phyloP scores from a whole-genome alignment of 2,113 vertebrate species.

The Heptranchias perlo region DNA sequence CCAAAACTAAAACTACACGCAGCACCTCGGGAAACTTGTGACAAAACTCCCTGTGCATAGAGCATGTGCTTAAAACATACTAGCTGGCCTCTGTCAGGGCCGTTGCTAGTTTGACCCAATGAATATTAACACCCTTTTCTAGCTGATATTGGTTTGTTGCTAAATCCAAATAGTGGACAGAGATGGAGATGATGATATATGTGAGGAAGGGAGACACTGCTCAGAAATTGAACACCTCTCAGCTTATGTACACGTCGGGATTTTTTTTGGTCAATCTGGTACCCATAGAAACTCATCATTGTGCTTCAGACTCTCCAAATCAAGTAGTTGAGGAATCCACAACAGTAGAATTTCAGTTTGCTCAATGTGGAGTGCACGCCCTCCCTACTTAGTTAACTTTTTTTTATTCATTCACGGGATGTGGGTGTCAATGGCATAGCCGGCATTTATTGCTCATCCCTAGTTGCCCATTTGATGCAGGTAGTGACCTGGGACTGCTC shows the following conservation, averaged over 20 bases:
- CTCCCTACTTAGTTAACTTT: neutral
- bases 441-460: neutral
- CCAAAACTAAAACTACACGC: neutral
- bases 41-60: neutral
- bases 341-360: too few relatives aligned
- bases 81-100: neutral
- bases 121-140: neutral
- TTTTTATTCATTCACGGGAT: neutral
- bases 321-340: neutral
- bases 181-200: neutral
- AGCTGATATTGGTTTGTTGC: neutral
- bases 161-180: neutral
- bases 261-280: neutral
- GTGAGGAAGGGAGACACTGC: neutral
- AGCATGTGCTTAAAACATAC: neutral
- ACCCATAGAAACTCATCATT: neutral
- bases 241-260: neutral
- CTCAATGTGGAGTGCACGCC: neutral
- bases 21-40: neutral
- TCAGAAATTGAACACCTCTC: neutral
- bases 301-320: neutral
- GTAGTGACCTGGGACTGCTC: neutral
- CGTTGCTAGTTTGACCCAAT: neutral
- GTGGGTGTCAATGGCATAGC: neutral
- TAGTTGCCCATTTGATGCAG: neutral